phyloP scores from a whole-genome alignment of 92 coral and sea anemone genomes.

The Parazoanthus atlanticus region DNA sequence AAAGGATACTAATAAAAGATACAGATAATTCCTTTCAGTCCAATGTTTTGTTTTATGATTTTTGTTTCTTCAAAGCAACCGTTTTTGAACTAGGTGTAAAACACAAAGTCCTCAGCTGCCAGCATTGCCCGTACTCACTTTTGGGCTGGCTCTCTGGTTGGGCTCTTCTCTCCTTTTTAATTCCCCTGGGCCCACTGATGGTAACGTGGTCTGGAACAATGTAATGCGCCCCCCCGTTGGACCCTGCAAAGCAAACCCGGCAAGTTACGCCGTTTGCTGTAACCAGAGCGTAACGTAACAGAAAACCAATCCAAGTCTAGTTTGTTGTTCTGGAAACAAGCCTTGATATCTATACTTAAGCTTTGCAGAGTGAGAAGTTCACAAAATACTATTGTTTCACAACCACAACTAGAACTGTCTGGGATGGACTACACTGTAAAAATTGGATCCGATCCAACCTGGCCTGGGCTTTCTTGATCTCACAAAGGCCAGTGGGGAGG shows the following conservation, averaged over 20 bases:
- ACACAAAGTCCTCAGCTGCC: too few relatives aligned
- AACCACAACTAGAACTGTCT: not conserved
- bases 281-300: not conserved
- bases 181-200: conserved; percentile 93
- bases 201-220: conserved; percentile 93
- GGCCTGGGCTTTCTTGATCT: too few relatives aligned
- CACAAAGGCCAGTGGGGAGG: not conserved
- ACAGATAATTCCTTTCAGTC: too few relatives aligned
- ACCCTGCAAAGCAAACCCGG: conserved; percentile 56
- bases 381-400: not conserved
- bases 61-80: too few relatives aligned
- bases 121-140: conserved; percentile 53
- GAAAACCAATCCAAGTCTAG: not conserved
- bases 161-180: conserved; percentile 96
- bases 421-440: not conserved
- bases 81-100: too few relatives aligned
- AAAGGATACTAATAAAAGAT: too few relatives aligned
- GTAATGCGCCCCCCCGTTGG: conserved; percentile 95
- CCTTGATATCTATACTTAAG: not conserved
- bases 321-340: not conserved
- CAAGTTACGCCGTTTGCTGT: not conserved
- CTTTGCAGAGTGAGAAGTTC: not conserved
- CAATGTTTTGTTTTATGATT: too few relatives aligned
- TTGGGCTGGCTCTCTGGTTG: conserved; percentile 85
- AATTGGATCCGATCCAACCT: not conserved